Evolutionary conservation across 2,113 vertebrate genomes (phyloP).

Genomic region (Genyomyrus donnyi): DNA sequence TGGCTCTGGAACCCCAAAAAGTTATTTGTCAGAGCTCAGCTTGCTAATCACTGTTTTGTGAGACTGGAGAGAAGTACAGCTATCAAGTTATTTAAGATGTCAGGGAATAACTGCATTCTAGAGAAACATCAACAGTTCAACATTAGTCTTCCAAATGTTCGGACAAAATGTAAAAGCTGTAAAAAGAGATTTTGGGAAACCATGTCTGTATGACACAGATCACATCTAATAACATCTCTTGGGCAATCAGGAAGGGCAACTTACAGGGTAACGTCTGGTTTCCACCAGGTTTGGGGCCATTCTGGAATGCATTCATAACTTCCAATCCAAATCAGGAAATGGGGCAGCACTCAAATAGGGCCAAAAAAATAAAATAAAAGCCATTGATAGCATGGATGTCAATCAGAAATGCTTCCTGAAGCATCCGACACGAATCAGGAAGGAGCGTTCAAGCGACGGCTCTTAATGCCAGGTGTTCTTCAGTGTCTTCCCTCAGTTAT

Average conservation of each 20-base stretch:
- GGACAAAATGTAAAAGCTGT: not conserved
- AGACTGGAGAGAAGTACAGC: not conserved
- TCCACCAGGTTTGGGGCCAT: not conserved
- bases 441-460: not conserved
- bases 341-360: not conserved
- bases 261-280: not conserved
- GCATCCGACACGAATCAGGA: not conserved
- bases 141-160: not conserved
- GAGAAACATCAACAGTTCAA: not conserved
- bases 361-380: not conserved
- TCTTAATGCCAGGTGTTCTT: not conserved
- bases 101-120: not conserved
- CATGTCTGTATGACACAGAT: not conserved
- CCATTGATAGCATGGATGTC: not conserved
- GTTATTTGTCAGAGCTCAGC: not conserved
- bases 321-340: no score
- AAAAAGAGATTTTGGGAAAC: not conserved
- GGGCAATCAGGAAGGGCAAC: not conserved
- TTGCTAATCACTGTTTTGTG: not conserved
- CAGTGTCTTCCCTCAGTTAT: not conserved
- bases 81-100: not conserved
- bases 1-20: not conserved
- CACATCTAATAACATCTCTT: not conserved
- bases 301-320: no score
- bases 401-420: not conserved